Conservation (phyloP, 2,797 vertebrate genomes). For the Fratercula arctica region DNA sequence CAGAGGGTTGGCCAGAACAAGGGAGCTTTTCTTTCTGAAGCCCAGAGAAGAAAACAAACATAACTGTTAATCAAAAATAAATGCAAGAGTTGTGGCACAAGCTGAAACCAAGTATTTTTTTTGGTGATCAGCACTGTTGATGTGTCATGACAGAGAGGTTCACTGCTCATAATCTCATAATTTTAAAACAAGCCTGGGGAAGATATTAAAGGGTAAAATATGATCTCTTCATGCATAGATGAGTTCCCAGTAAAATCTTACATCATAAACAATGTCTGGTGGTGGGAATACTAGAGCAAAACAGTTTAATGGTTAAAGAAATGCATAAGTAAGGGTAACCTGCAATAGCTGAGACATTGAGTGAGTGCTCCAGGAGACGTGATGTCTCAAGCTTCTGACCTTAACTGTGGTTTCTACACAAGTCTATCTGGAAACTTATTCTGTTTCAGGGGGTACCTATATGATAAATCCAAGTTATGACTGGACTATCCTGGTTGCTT, state of each 20-base stretch:
- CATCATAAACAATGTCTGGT: not conserved
- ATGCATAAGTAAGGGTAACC: not conserved
- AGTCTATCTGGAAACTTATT: not conserved
- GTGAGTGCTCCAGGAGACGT: not conserved
- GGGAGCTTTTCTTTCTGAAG: not conserved
- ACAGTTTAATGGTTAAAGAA: not conserved
- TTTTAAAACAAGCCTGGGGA: not conserved
- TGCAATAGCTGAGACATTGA: not conserved
- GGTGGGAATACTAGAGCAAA: not conserved
- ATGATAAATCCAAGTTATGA: not conserved
- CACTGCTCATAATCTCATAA: rapidly evolving
- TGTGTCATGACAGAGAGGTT: not conserved
- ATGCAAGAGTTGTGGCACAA: not conserved
- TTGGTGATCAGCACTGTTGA: not conserved
- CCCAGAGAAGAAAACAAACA: not conserved
- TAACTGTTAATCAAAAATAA: not conserved
- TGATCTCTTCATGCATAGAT: not conserved
- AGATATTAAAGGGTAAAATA: not conserved
- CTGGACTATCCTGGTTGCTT: not conserved
- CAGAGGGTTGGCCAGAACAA: not conserved
- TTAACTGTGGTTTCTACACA: not conserved
- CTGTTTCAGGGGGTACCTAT: not conserved
- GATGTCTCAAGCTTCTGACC: not conserved
- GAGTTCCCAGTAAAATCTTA: not conserved
- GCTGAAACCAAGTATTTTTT: not conserved